Percentiles rank a stretch among this genome's conserved stretches.
Evolutionary conservation across 2,113 vertebrate genomes (phyloP).

Genomic region (Zapornia atra): DNA sequence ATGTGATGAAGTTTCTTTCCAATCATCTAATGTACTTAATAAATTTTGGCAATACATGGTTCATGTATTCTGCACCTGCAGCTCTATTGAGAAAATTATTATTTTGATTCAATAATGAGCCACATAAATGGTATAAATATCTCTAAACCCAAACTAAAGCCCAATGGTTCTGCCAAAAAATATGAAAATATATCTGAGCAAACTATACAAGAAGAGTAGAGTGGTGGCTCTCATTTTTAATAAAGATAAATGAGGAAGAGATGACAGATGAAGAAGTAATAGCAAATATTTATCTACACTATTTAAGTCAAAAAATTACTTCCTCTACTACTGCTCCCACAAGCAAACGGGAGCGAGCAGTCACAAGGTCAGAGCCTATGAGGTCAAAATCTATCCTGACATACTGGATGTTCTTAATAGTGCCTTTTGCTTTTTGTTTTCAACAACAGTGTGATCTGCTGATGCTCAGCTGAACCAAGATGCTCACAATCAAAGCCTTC

Average conservation of each 20-base stretch:
- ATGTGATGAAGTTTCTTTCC: not conserved
- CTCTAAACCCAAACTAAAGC: not conserved
- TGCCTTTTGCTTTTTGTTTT: not conserved
- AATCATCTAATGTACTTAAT: not conserved
- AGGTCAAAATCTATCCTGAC: not conserved
- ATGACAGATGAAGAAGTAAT: not conserved
- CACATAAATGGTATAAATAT: not conserved
- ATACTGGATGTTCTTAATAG: not conserved
- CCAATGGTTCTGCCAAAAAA: not conserved
- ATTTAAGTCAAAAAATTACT: not conserved
- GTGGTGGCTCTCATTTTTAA: not conserved
- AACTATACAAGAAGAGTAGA: not conserved
- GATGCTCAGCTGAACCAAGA: not conserved
- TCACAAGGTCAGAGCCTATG: not conserved
- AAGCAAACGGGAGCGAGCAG: not conserved
- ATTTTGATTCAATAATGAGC: not conserved
- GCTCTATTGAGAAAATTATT: not conserved
- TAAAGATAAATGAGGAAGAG: not conserved
- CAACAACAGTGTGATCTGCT: not conserved
- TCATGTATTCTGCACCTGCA: not conserved
- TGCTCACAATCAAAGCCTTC: not conserved
- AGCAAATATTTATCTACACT: not conserved
- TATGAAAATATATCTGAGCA: not conserved
- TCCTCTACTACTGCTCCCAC: not conserved
- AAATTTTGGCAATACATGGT: not conserved